Evolutionary conservation across 2,888 invertebrate species (phyloP).

Genomic region (Alsophila aescularia): DNA sequence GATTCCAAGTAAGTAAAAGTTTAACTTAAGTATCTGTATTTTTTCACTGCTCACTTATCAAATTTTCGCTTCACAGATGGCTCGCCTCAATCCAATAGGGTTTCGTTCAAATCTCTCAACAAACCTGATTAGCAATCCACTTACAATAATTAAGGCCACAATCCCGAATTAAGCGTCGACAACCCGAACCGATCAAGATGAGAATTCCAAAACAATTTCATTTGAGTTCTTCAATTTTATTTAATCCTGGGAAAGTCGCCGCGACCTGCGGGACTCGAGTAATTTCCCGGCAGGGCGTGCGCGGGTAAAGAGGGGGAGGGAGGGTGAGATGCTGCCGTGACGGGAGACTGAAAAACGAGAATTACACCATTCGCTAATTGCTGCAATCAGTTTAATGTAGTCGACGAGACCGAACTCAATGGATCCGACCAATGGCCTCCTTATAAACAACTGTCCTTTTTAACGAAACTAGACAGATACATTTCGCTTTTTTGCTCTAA

Average conservation of each 20-base stretch:
- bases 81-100: slow-evolving; percentile 40
- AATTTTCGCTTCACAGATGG: slow-evolving; percentile 40
- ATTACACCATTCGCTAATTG: slow-evolving; percentile 83
- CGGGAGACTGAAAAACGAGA: slow-evolving; percentile 74
- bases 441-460: slow-evolving; percentile 62
- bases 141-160: slow-evolving; percentile 70
- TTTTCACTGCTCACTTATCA: slow-evolving; percentile 22
- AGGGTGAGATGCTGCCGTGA: slow-evolving; percentile 26
- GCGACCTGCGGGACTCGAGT: slow-evolving; percentile 75
- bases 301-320: slow-evolving; percentile 44
- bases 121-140: slow-evolving; percentile 70
- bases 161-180: slow-evolving; percentile 58
- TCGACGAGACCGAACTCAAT: slow-evolving; percentile 74
- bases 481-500: slow-evolving; percentile 25
- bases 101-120: slow-evolving; percentile 48
- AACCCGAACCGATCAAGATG: slow-evolving; percentile 66
- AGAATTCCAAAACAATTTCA: slow-evolving; percentile 77
- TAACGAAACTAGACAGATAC: slow-evolving; percentile 32
- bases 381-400: slow-evolving; percentile 84
- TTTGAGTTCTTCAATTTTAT: slow-evolving; percentile 77
- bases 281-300: slow-evolving; percentile 69
- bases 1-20: too few species aligned
- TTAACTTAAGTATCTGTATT: background rate
- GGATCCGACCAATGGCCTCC: slow-evolving; percentile 63
- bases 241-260: slow-evolving; percentile 73